Evolutionary conservation across 1,140 invertebrate species (phyloP).

Genomic region (Mya arenaria): DNA sequence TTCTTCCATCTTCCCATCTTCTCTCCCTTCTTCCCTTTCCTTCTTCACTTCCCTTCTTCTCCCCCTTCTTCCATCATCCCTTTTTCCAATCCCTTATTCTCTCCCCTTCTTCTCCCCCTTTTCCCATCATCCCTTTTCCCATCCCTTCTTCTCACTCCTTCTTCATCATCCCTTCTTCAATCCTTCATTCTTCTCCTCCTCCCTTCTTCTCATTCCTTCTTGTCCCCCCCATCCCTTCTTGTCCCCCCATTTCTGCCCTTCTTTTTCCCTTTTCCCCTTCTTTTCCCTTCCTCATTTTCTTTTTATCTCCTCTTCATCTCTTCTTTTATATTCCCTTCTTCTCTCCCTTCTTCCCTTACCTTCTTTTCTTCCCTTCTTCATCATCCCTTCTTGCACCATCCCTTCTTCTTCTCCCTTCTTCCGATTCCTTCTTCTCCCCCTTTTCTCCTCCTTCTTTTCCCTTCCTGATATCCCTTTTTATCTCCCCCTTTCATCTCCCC

Average conservation of each 20-base stretch:
- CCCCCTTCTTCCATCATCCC: slow-evolving; percentile 43
- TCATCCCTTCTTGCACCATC: not conserved
- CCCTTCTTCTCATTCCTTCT: not conserved
- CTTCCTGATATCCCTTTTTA: not conserved
- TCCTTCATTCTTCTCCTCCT: not conserved
- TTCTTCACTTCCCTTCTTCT: slow-evolving; percentile 5
- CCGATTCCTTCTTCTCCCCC: not conserved
- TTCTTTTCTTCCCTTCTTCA: too few relatives aligned
- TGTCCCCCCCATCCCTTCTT: too few relatives aligned
- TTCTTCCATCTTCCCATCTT: not conserved
- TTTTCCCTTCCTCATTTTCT: too few relatives aligned
- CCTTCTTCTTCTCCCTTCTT: too few relatives aligned
- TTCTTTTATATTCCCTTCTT: too few relatives aligned
- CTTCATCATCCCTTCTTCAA: not conserved
- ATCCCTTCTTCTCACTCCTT: not conserved
- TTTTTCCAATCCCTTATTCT: slow-evolving; percentile 28
- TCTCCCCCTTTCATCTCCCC: not conserved
- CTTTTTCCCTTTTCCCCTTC: too few relatives aligned
- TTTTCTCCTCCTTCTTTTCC: not conserved
- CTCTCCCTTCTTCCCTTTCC: slow-evolving; percentile 10
- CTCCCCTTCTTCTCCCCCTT: not conserved
- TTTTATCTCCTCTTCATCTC: too few relatives aligned
- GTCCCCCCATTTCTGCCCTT: too few relatives aligned
- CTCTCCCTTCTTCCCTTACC: too few relatives aligned
- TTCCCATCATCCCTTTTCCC: slow-evolving; percentile 11